Evolutionary conservation across 2,113 vertebrate genomes (phyloP), one percentile per base, ranked within the genome.

Genomic region (Pelobates fuscus): DNA sequence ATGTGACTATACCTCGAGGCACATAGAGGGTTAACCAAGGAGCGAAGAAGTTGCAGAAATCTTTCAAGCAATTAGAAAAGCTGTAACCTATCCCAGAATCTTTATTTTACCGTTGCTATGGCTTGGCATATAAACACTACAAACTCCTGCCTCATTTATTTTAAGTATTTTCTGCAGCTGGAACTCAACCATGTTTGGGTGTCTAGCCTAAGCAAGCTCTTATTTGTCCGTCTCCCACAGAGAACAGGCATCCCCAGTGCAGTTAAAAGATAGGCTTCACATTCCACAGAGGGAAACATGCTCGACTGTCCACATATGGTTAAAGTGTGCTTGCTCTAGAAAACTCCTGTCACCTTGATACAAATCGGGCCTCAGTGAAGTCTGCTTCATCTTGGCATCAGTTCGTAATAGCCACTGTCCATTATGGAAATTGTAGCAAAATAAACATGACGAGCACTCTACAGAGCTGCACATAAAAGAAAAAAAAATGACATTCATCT

Each of bases 131-230:
- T 90, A 87, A 87, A 93, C 80, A 82, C 80, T 80, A 82, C 21
- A 73, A 80, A 70, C 83, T 83, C 85, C 83, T 87, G 81, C 84
- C 84, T 86, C 88, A 83, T 88, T 89, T 86, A 87, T 85, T 91
- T 91, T 88, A 90, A 88, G 88, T 88, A 91, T 90, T 90, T 86
- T 84, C 85, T 86, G 84, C 87, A 89, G 90, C 89, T 90, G 89
- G 89, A 88, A 88, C 83, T 37, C 80, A 25, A 85, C 82, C 79
- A 86, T 90, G 91, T 92, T 92, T 91, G 92, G 92, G 91, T 92
- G 92, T 93, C 92, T 93, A 89, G 90, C 82, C 83, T 78, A 46
- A 87, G 84, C 83, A 82, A 81, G 86, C 84, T 89, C 89, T 85
- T 86, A 90, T 88, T 87, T 82, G 86, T 80, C 81, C 65, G 85